Evolutionary conservation across 2,888 invertebrate genomes (phyloP).

Genomic region (Dolichopus griseipennis): DNA sequence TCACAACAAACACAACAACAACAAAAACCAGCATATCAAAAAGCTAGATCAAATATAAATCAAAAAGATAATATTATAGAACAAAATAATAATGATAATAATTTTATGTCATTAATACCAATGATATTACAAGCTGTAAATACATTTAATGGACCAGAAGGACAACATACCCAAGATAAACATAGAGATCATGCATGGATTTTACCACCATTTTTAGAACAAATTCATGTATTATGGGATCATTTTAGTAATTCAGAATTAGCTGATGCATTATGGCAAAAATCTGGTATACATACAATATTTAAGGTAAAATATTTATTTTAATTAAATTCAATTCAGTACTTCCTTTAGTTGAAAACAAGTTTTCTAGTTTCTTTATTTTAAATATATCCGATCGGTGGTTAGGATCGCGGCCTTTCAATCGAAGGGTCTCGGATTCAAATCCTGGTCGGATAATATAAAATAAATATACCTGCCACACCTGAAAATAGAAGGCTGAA

Average conservation of each 20-base stretch:
- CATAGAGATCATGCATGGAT: conserved; percentile 64
- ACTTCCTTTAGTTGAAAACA: conserved; percentile 8
- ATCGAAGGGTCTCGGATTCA: no score
- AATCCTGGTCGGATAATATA: no score
- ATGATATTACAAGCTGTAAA: conserved; percentile 57
- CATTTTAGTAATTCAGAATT: conserved; percentile 70
- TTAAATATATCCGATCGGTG: no score
- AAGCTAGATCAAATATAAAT: conserved; percentile 21
- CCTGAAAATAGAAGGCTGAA: no score
- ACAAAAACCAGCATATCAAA: conserved; percentile 26
- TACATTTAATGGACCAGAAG: conserved; percentile 54
- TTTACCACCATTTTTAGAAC: conserved; percentile 61
- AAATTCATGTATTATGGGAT: conserved; percentile 66
- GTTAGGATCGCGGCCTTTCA: no score
- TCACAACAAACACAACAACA: conserved; percentile 33
- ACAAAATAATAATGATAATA: conserved; percentile 28
- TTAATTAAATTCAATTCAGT: background rate
- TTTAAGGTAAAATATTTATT: conserved; percentile 44
- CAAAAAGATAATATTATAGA: background rate
- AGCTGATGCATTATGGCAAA: conserved; percentile 63
- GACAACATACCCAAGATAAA: conserved; percentile 50
- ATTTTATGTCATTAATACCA: conserved; percentile 52
- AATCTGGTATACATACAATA: conserved; percentile 60
- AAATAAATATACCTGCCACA: no score
- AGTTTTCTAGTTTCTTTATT: conserved; percentile 4